Conservation (phyloP, 2,888 invertebrate species). For the Halictus ligatus region DNA sequence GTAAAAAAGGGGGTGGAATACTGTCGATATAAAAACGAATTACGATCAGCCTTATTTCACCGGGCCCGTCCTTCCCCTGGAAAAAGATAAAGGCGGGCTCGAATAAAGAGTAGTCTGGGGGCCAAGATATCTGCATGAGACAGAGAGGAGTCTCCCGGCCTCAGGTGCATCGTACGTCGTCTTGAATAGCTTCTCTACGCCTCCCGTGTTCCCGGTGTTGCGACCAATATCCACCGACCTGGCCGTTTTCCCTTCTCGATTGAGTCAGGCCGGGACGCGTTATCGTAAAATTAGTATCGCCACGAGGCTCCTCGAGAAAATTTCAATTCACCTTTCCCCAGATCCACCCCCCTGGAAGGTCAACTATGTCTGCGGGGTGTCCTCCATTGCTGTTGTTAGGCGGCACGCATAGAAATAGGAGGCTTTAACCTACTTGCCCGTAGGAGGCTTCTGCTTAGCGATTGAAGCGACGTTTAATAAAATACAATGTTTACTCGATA, state of each 20-base stretch:
- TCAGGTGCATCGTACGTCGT: constrained; percentile 65
- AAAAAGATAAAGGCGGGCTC: constrained; percentile 22
- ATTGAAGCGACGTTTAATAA: no score
- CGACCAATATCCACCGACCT: constrained; percentile 22
- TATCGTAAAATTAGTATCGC: constrained; percentile 41
- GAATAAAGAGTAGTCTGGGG: constrained; percentile 34
- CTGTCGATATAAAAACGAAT: constrained; percentile 31
- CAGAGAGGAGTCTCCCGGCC: constrained; percentile 22
- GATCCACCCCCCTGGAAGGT: neutral
- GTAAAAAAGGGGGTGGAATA: neutral
- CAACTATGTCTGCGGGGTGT: neutral
- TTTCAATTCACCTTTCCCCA: neutral
- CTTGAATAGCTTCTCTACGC: constrained; percentile 53
- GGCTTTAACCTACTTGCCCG: neutral
- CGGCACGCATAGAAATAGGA: neutral
- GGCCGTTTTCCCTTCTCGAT: constrained; percentile 18
- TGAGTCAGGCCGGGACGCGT: neutral
- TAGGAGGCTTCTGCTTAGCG: no score
- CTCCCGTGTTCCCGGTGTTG: neutral
- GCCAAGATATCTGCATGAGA: constrained; percentile 44
- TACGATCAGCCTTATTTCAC: constrained; percentile 12
- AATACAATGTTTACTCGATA: no score
- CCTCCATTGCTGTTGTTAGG: neutral
- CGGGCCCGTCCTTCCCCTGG: neutral
- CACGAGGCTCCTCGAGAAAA: neutral